Evolutionary conservation across 1,140 invertebrate species (phyloP).

Genomic region (Mylabris phalerata): DNA sequence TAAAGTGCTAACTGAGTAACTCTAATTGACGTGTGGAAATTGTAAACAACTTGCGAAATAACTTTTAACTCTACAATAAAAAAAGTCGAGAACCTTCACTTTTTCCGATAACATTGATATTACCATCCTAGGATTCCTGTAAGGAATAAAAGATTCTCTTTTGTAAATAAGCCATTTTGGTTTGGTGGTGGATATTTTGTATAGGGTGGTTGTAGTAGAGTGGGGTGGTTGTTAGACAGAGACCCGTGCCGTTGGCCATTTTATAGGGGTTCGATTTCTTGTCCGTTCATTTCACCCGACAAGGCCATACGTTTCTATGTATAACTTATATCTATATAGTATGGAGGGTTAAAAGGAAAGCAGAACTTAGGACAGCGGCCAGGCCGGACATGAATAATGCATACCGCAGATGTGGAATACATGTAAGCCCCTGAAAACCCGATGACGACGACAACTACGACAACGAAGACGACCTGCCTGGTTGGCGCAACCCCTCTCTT

Average conservation of each 20-base stretch:
- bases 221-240: not conserved
- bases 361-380: constrained; percentile 37
- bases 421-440: constrained; percentile 32
- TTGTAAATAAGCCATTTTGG: no score
- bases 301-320: constrained; percentile 10
- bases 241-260: constrained; percentile 9
- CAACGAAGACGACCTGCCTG: constrained; percentile 1
- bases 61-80: no score
- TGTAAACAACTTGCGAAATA: no score
- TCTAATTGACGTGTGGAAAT: no score
- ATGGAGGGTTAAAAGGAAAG: constrained; percentile 9
- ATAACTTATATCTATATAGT: no score
- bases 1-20: no score
- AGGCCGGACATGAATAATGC: constrained; percentile 41
- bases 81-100: no score
- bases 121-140: no score
- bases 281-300: constrained; percentile 20
- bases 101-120: no score
- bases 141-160: no score
- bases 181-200: no score
- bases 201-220: not conserved
- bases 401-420: constrained; percentile 42
- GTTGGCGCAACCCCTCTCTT: constrained; percentile 2
- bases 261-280: constrained; percentile 35
- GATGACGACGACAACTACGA: constrained; percentile 1